phyloP scores from a whole-genome alignment of 2,888 invertebrate genomes.

The Hymenopus coronatus region DNA sequence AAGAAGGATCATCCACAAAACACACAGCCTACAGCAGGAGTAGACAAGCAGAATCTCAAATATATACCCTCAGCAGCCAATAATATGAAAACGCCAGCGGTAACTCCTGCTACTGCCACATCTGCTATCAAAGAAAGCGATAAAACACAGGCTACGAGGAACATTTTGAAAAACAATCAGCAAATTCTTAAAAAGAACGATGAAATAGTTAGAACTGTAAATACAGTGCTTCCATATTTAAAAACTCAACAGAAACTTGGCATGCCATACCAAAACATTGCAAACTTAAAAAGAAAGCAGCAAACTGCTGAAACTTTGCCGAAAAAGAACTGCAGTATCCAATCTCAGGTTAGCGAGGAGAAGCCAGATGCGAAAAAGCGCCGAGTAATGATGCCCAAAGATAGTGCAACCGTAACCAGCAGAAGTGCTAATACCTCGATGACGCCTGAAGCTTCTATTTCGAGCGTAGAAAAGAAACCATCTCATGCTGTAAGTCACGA shows the following conservation, averaged over 20 bases:
- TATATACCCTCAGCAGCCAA: too few species aligned
- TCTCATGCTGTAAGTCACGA: neutral
- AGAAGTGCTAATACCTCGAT: neutral
- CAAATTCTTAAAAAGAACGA: slow-evolving; percentile 30
- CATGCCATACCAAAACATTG: neutral
- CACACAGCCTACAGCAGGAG: neutral
- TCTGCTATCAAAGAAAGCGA: neutral
- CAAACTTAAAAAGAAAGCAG: neutral
- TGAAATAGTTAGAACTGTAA: slow-evolving; percentile 18
- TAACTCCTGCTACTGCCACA: neutral
- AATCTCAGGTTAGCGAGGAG: neutral
- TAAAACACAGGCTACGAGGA: neutral
- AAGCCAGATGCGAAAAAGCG: neutral
- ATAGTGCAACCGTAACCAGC: neutral
- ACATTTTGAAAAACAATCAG: slow-evolving; percentile 22
- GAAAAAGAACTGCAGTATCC: neutral
- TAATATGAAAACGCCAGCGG: neutral
- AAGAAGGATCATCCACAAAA: neutral
- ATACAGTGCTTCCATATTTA: neutral
- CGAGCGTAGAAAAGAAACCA: neutral
- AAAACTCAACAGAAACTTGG: neutral
- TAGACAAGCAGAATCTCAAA: neutral
- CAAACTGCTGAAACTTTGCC: neutral
- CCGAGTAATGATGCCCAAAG: neutral
- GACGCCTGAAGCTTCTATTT: neutral